Evolutionary conservation across 2,888 invertebrate genomes (phyloP).

Genomic region (Diarsia rubi): DNA sequence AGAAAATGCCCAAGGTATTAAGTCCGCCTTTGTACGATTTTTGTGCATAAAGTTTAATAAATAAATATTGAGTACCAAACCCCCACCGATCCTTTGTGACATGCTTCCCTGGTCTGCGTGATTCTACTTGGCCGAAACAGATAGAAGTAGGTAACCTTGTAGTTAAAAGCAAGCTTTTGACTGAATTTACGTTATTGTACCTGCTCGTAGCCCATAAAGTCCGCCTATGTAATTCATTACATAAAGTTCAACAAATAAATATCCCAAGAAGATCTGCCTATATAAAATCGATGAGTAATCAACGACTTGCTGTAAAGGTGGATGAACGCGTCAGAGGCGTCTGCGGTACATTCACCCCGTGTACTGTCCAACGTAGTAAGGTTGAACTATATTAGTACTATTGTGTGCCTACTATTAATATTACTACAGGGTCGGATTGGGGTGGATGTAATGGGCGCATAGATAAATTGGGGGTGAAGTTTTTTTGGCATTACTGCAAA

Average conservation of each 20-base stretch:
- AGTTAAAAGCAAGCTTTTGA: neutral
- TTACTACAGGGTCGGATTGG: constrained; percentile 46
- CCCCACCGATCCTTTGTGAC: neutral
- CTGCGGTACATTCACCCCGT: constrained; percentile 74
- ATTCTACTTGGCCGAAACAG: neutral
- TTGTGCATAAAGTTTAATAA: too few relatives aligned
- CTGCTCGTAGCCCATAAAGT: neutral
- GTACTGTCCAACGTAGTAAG: constrained; percentile 65
- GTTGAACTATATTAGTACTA: constrained; percentile 73
- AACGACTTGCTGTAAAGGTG: constrained; percentile 66
- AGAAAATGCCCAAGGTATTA: too few relatives aligned
- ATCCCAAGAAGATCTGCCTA: constrained; percentile 62
- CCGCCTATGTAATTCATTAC: constrained; percentile 6
- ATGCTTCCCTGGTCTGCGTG: neutral
- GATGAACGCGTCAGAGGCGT: constrained; percentile 66
- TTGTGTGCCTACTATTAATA: constrained; percentile 64
- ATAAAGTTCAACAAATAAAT: constrained; percentile 19
- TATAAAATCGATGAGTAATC: constrained; percentile 74
- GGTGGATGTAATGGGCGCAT: constrained; percentile 1
- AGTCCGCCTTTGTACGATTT: too few relatives aligned
- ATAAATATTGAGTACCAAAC: neutral
- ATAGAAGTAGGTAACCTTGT: neutral
- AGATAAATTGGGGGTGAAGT: neutral
- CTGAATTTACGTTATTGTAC: neutral
- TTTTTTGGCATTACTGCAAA: too few relatives aligned